Evolutionary conservation across 2,888 invertebrate species (phyloP).

Genomic region (Tetheella fluctuosa): DNA sequence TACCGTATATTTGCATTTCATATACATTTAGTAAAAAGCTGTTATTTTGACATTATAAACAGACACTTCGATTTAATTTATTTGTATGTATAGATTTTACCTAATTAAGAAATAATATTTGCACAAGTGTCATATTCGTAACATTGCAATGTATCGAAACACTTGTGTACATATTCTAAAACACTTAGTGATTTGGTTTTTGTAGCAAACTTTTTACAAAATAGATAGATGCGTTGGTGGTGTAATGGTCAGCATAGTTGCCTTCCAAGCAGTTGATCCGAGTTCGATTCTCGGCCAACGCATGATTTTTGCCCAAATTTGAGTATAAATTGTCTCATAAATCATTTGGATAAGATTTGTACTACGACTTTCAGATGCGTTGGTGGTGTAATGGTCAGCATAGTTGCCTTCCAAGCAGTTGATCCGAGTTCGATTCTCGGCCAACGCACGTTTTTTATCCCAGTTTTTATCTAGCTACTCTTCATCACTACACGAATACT

Average conservation of each 20-base stretch:
- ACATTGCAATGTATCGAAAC: neutral
- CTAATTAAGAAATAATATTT: too few relatives aligned
- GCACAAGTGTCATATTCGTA: neutral
- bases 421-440: conserved; percentile 86
- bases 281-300: conserved; percentile 85
- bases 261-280: conserved; percentile 86
- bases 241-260: conserved; percentile 86
- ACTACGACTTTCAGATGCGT: conserved; percentile 53
- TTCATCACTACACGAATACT: too few relatives aligned
- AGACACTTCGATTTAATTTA: too few relatives aligned
- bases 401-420: conserved; percentile 86
- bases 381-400: conserved; percentile 85
- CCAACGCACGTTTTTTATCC: conserved; percentile 39
- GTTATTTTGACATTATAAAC: too few relatives aligned
- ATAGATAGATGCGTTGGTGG: conserved; percentile 73
- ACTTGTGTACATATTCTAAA: conserved; percentile 4
- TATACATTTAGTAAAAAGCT: too few relatives aligned
- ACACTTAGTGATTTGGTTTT: neutral
- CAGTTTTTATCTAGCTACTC: too few relatives aligned
- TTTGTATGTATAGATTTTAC: too few relatives aligned
- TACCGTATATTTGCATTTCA: too few relatives aligned
- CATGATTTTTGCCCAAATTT: conserved; percentile 59
- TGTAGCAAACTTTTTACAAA: neutral
- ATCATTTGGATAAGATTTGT: neutral
- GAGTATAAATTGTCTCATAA: neutral